Evolutionary conservation across 2,888 invertebrate genomes (phyloP).

Genomic region (Cantharis lateralis): DNA sequence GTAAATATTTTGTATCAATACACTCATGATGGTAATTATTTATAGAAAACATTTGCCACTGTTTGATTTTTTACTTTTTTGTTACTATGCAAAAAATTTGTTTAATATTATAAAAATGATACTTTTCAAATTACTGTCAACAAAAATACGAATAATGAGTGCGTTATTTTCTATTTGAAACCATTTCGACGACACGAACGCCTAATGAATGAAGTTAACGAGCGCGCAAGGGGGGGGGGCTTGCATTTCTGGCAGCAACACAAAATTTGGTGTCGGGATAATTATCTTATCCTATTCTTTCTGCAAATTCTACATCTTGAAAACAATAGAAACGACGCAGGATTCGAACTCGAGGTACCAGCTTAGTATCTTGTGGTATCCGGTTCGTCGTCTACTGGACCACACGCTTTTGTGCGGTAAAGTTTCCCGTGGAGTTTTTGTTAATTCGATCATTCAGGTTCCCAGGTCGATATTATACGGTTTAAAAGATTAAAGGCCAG

Average conservation of each 20-base stretch:
- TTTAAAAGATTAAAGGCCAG: too few relatives aligned
- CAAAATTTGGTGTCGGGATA: not conserved
- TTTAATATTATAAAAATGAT: not conserved
- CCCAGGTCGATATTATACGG: too few relatives aligned
- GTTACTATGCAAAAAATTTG: conserved; percentile 6
- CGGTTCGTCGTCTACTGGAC: too few relatives aligned
- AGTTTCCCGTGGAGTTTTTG: not conserved
- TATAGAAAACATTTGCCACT: conserved; percentile 9
- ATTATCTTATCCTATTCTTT: too few relatives aligned
- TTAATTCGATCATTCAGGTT: too few relatives aligned
- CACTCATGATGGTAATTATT: conserved; percentile 7
- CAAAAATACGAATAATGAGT: not conserved
- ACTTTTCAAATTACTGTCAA: not conserved
- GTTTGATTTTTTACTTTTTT: conserved; percentile 8
- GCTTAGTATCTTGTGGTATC: too few relatives aligned
- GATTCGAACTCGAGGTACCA: too few relatives aligned
- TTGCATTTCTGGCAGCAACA: not conserved
- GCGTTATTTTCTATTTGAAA: not conserved
- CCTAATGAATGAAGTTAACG: not conserved
- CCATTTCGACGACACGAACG: not conserved
- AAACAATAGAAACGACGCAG: too few relatives aligned
- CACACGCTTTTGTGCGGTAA: too few relatives aligned
- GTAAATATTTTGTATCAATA: conserved; percentile 17
- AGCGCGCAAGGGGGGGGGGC: not conserved
- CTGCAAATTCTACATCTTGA: too few relatives aligned